Conservation (phyloP, 2,888 invertebrate genomes). For the Yponomeuta cagnagella region DNA sequence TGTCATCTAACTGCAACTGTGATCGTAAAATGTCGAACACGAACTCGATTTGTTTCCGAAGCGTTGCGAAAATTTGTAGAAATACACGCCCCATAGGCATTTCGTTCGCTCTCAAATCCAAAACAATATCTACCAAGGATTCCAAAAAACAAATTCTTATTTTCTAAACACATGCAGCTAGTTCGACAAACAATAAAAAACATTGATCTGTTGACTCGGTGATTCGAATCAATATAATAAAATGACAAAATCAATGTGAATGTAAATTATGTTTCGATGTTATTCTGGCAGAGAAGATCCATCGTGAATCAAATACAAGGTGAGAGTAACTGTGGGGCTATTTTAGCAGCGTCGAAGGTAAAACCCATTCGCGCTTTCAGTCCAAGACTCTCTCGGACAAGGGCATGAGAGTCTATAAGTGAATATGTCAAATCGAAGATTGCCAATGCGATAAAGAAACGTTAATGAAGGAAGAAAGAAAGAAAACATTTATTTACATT, state of each 20-base stretch:
- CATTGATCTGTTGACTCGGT: background rate
- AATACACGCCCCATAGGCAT: slow-evolving; percentile 45
- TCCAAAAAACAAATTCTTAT: slow-evolving; percentile 41
- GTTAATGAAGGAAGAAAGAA: background rate
- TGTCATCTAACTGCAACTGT: slow-evolving; percentile 67
- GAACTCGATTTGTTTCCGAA: slow-evolving; percentile 68
- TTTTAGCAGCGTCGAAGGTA: slow-evolving; percentile 75
- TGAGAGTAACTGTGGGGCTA: slow-evolving; percentile 70
- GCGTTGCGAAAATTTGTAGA: slow-evolving; percentile 59
- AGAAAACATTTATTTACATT: too few species aligned
- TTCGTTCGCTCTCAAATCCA: slow-evolving; percentile 32
- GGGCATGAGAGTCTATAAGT: slow-evolving; percentile 63
- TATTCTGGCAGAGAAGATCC: slow-evolving; percentile 74
- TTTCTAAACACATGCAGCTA: slow-evolving; percentile 16
- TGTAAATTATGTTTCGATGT: slow-evolving; percentile 34
- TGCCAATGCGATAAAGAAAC: slow-evolving; percentile 42
- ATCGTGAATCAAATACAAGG: slow-evolving; percentile 76
- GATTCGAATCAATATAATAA: background rate
- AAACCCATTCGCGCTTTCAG: slow-evolving; percentile 72
- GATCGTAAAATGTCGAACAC: slow-evolving; percentile 73
- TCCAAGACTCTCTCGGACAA: slow-evolving; percentile 68
- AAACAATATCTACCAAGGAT: slow-evolving; percentile 22
- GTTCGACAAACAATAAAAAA: background rate
- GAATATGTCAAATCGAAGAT: slow-evolving; percentile 54
- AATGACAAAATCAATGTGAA: background rate